A percentile compares a stretch with the other conserved stretches of the same genome.
Evolutionary conservation across 2,888 invertebrate species (phyloP).

Genomic region (Drosophila flavopinicola): DNA sequence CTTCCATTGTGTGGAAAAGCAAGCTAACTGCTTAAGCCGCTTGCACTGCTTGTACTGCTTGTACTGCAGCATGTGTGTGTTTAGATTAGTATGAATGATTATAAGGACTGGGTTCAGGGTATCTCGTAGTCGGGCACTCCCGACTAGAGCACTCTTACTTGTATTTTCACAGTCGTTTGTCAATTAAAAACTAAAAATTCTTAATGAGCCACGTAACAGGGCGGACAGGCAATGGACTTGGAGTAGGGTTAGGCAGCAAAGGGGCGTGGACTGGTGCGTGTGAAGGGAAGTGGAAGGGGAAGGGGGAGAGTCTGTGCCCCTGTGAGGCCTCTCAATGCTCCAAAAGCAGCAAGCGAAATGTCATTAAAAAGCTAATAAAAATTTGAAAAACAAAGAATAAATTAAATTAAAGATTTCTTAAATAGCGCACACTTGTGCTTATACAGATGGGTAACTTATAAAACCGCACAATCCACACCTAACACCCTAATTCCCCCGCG

Average conservation of each 20-base stretch:
- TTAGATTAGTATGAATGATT: too few species aligned
- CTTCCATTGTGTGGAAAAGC: too few species aligned
- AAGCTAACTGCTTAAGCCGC: too few species aligned
- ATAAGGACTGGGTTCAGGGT: too few species aligned
- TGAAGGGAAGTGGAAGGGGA: background rate
- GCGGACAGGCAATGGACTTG: conserved; percentile 33
- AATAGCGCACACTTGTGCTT: conserved; percentile 40
- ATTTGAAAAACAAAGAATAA: conserved; percentile 49
- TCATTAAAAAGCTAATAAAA: conserved; percentile 73
- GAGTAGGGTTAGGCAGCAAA: conserved; percentile 2
- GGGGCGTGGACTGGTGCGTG: too few species aligned
- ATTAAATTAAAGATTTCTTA: conserved; percentile 57
- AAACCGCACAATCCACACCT: conserved; percentile 8
- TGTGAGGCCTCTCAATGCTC: conserved; percentile 29
- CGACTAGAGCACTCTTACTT: conserved; percentile 26
- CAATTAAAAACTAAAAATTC: conserved; percentile 74
- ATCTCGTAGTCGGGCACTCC: too few species aligned
- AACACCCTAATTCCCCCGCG: too few species aligned
- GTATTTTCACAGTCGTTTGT: conserved; percentile 53
- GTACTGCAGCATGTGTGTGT: too few species aligned
- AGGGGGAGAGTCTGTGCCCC: background rate
- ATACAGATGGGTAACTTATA: conserved; percentile 46
- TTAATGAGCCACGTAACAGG: conserved; percentile 77
- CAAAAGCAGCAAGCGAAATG: conserved; percentile 66
- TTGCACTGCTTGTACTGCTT: too few species aligned